These are phyloP conservation scores for Dolichoris vasculosae DNA, from an alignment of 1,140 invertebrate species.

Conservation along the genomic window DNA sequence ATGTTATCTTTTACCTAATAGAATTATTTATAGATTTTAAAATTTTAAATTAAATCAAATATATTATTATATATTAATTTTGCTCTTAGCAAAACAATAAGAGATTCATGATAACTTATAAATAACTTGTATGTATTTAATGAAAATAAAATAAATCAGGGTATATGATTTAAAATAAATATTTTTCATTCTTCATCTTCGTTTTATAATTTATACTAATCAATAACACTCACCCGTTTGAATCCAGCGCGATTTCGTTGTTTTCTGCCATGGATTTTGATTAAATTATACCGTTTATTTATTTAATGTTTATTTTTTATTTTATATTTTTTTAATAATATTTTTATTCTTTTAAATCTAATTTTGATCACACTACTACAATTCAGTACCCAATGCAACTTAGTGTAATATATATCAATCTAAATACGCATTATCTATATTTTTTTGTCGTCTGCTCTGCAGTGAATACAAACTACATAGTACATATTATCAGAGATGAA, in stretches of 20 bases:
- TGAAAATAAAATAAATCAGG: not conserved
- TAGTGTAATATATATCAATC: not conserved
- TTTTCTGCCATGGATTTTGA: slow-evolving; percentile 30
- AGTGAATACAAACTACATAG: not conserved
- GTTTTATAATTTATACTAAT: not conserved
- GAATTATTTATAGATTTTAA: not conserved
- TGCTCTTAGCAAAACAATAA: not conserved
- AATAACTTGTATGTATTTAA: not conserved
- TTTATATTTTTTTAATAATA: not conserved
- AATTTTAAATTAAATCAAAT: not conserved
- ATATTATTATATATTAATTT: not conserved
- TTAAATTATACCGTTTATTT: not conserved
- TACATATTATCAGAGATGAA: not conserved
- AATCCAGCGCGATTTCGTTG: slow-evolving; percentile 33
- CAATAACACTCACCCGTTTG: slow-evolving; percentile 15
- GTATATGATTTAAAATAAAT: not conserved
- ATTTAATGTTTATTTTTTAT: not conserved
- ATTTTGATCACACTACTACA: not conserved
- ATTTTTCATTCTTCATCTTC: not conserved
- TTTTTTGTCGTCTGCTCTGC: slow-evolving; percentile 5
- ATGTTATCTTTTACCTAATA: too few relatives aligned
- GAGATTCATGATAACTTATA: not conserved
- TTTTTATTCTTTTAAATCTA: not conserved
- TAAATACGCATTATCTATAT: slow-evolving; percentile 16
- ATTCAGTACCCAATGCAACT: not conserved